phyloP scores from a whole-genome alignment of 1,140 invertebrate species.

The Rhyzopertha dominica region DNA sequence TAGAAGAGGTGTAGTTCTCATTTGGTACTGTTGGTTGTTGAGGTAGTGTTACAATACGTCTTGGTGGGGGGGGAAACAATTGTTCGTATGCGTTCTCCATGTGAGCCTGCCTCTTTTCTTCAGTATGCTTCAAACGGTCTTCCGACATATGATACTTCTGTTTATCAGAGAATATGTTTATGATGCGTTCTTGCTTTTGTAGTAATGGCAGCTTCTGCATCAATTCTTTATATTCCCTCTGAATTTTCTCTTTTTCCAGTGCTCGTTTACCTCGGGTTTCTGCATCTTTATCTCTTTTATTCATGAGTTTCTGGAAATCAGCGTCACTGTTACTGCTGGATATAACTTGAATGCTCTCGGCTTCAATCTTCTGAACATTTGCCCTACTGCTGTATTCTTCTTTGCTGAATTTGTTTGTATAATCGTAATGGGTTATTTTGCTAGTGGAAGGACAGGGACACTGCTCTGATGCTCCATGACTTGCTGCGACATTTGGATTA shows the following conservation, averaged over 20 bases:
- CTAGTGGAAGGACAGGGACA: no score
- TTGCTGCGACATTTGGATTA: no score
- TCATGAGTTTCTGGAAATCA: slow-evolving; percentile 28
- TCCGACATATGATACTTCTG: slow-evolving; percentile 39
- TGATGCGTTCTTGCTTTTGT: slow-evolving; percentile 41
- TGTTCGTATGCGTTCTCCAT: slow-evolving; percentile 39
- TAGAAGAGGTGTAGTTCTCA: no score
- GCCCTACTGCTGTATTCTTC: slow-evolving; percentile 6
- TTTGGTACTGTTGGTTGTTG: no score
- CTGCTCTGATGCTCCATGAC: no score
- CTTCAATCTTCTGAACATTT: slow-evolving; percentile 18
- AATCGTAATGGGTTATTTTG: no score
- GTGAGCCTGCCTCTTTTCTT: slow-evolving; percentile 32
- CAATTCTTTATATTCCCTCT: slow-evolving; percentile 48
- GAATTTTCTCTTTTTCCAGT: slow-evolving; percentile 47
- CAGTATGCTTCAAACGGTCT: slow-evolving; percentile 27
- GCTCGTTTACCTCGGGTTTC: slow-evolving; percentile 48
- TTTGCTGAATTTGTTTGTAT: slow-evolving; percentile 18
- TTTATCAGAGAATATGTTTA: slow-evolving; percentile 32
- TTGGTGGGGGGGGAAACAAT: slow-evolving; percentile 27
- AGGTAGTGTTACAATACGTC: slow-evolving; percentile 25
- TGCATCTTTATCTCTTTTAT: slow-evolving; percentile 33
- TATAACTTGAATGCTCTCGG: slow-evolving; percentile 18
- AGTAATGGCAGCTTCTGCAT: slow-evolving; percentile 44
- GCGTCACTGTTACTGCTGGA: slow-evolving; percentile 22